Evolutionary conservation across 35 echinoderm and acorn worm species (phyloP).

Genomic region (Ptychodera flava): DNA sequence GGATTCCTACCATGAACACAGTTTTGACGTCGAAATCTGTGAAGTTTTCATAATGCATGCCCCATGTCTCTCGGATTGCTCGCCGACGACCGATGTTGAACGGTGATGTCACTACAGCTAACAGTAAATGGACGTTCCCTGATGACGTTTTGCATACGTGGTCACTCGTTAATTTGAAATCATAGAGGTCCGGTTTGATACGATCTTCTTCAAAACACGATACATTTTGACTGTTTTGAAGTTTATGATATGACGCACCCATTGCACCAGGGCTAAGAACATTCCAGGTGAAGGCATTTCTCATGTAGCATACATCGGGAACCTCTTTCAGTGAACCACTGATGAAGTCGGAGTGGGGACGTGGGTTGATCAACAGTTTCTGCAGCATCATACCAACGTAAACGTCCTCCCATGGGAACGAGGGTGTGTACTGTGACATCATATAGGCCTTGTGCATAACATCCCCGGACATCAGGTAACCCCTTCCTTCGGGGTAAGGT

Average conservation of each 20-base stretch:
- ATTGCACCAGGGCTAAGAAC: background rate
- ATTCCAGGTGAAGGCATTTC: background rate
- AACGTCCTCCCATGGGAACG: background rate
- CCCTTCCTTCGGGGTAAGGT: background rate
- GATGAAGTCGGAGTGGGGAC: background rate
- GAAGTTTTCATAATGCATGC: constrained; percentile 20
- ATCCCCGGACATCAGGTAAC: background rate
- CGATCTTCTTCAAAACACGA: background rate
- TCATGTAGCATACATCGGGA: background rate
- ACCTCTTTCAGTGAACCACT: background rate
- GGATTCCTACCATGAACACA: background rate
- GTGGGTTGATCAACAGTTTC: background rate
- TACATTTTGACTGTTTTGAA: background rate
- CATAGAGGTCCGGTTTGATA: background rate
- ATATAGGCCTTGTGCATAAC: background rate
- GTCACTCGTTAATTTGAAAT: background rate
- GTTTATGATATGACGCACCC: background rate
- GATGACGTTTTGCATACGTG: background rate
- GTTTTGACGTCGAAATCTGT: constrained; percentile 57
- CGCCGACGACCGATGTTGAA: background rate
- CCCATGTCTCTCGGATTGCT: background rate
- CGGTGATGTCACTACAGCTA: background rate
- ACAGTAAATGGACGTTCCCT: background rate
- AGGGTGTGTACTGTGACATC: background rate
- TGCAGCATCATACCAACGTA: background rate